Base-by-base conservation (phyloP, 2,888 invertebrate species). In the Plagodis dolabraria region DNA sequence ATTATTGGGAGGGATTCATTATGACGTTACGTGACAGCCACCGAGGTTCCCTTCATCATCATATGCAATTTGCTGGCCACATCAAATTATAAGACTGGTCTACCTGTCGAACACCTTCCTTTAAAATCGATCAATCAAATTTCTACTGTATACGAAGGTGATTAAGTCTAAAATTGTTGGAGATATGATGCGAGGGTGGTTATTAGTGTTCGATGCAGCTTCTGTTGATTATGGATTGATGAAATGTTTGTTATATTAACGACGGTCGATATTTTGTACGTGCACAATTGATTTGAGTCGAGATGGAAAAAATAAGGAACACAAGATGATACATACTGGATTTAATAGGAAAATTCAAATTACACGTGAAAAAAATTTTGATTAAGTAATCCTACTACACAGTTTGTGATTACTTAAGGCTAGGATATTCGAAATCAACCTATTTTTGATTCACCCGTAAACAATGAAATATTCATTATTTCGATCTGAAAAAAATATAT, bases 1-100 rank as follows among this genome's bases (percentile, higher is more conserved):
- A 89, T 89, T 89, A 89, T 85, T 84, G 75, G 75, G 79, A 78
- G 79, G 84, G 82, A 71, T 83, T 83, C 86, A 88, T 89, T 87
- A 87, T 85, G 80, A 84, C 66, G 82, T 83, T 88, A 89, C 87
- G 87, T 89, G 87, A 88, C 87, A 81, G 80, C 72, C 73, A 74
- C 75, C 61, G 79, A 76, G 76, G 75, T 75, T 71, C 72, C 71
- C 72, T 75, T 75, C 78, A 77, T 77, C 78, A 74, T 74, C 75
- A 70, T 71, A 71, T 80, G 84, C 81, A 85, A 85, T 85, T 84
- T 83, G 75, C 80, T 76, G 71, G 68, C 61, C 73, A 74, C 77
- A 79, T 83, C 78, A 80, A 76, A 80, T 78, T 80, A 80, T 74
- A 79, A 76, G 72, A 70, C 73, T 65, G 71, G 65, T 69, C 65